Conservation (phyloP, 2,888 invertebrate genomes). For the Gnatocerus cornutus region DNA sequence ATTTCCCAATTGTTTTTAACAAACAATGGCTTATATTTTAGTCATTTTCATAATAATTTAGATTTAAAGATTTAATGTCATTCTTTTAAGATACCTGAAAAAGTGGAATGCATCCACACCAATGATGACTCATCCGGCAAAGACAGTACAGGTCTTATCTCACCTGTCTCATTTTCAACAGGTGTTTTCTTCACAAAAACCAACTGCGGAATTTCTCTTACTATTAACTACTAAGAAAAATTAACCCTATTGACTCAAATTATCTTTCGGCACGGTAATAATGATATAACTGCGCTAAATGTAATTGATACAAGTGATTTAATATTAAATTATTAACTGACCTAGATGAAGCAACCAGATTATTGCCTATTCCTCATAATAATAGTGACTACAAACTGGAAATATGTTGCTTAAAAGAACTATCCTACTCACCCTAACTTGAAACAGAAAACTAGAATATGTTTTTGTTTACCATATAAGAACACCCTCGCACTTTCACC, state of each 20-base stretch:
- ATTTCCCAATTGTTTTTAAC: no score
- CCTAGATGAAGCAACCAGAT: constrained; percentile 2
- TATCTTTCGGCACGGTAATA: not conserved
- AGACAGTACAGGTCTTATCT: constrained; percentile 25
- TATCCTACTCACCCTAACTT: constrained; percentile 20
- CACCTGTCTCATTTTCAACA: constrained; percentile 38
- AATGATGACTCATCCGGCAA: constrained; percentile 20
- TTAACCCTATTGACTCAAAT: not conserved
- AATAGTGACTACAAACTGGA: no score
- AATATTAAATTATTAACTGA: constrained; percentile 9
- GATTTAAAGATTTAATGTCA: no score
- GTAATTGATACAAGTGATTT: constrained; percentile 6
- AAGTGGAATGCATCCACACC: constrained; percentile 5
- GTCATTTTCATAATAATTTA: no score
- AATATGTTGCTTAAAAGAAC: not conserved
- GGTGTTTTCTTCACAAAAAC: constrained; percentile 21
- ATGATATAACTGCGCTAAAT: not conserved
- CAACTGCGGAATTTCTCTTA: not conserved
- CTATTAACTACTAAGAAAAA: not conserved
- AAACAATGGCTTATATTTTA: no score
- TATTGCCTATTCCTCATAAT: no score
- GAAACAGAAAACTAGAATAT: constrained; percentile 13
- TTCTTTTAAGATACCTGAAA: not conserved
- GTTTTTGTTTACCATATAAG: constrained; percentile 34
- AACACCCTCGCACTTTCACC: constrained; percentile 42